Conservation (phyloP, 1,140 invertebrate species). For the Lasaia peninsularis region DNA sequence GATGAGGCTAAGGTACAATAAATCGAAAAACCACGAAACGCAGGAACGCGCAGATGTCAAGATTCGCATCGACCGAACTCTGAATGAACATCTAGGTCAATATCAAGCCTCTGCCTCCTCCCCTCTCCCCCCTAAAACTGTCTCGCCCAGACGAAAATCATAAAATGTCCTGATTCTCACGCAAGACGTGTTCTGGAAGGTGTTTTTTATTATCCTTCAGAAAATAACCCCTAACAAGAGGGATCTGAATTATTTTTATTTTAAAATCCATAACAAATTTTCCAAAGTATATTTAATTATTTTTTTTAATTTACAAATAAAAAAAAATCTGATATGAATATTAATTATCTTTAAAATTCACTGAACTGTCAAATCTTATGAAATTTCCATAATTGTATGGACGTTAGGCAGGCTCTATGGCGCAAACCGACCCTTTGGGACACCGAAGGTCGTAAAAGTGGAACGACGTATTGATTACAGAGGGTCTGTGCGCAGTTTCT, state of each 20-base stretch:
- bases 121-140: constrained; percentile 45
- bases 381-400: constrained; percentile 18
- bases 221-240: not conserved
- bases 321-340: too few species aligned
- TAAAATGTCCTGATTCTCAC: constrained; percentile 37
- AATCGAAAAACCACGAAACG: constrained; percentile 65
- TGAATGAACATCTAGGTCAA: constrained; percentile 77
- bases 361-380: not conserved
- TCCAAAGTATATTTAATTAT: too few species aligned
- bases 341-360: too few species aligned
- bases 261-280: too few species aligned
- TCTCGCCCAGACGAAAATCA: constrained; percentile 54
- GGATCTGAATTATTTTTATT: too few species aligned
- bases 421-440: constrained; percentile 25
- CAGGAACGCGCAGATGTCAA: constrained; percentile 75
- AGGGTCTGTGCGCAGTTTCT: constrained; percentile 34
- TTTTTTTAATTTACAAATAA: not conserved
- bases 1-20: constrained; percentile 55
- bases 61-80: constrained; percentile 75
- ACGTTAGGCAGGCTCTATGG: constrained; percentile 18
- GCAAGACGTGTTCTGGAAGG: constrained; percentile 8
- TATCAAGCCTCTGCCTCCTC: constrained; percentile 65
- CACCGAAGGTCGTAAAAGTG: constrained; percentile 49
- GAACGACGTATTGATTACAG: constrained; percentile 53
- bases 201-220: constrained; percentile 1